These are phyloP conservation scores for Globodera rostochiensis DNA, from an alignment of 1,140 invertebrate genomes.

Conservation along the genomic window DNA sequence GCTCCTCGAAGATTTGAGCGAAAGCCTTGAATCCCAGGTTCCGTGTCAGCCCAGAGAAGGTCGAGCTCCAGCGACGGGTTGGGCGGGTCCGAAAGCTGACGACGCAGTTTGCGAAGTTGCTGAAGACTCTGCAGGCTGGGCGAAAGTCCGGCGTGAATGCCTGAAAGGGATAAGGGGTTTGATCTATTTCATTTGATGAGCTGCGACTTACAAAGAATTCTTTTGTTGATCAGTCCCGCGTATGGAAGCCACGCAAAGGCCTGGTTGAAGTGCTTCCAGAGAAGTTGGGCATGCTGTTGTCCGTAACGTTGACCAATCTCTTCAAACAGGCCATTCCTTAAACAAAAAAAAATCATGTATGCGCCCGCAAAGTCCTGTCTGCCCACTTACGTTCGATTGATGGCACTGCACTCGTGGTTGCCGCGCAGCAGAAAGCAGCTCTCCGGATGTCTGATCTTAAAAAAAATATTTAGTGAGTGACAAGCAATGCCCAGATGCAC, in stretches of 20 bases:
- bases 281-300: neutral
- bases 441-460: slow-evolving; percentile 25
- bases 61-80: slow-evolving; percentile 9
- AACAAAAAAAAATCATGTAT: too few relatives aligned
- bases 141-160: slow-evolving; percentile 79
- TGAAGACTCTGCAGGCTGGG: slow-evolving; percentile 71
- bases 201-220: slow-evolving; percentile 68
- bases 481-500: neutral
- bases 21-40: slow-evolving; percentile 15
- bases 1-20: slow-evolving; percentile 14
- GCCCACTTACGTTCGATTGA: too few relatives aligned
- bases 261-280: slow-evolving; percentile 66
- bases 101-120: neutral
- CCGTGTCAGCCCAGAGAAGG: slow-evolving; percentile 36
- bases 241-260: slow-evolving; percentile 57
- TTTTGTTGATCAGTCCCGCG: slow-evolving; percentile 83
- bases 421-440: slow-evolving; percentile 66
- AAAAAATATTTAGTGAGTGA: too few relatives aligned
- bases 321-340: slow-evolving; percentile 15
- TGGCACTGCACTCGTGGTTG: slow-evolving; percentile 48
- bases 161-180: neutral
- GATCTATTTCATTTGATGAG: neutral
- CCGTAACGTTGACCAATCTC: slow-evolving; percentile 28
- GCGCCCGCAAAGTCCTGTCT: too few relatives aligned
- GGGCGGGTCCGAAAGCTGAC: slow-evolving; percentile 12